These are phyloP conservation scores for Neopipo cinnamomea DNA, from an alignment of 2,113 vertebrate species.

Conservation along the genomic window DNA sequence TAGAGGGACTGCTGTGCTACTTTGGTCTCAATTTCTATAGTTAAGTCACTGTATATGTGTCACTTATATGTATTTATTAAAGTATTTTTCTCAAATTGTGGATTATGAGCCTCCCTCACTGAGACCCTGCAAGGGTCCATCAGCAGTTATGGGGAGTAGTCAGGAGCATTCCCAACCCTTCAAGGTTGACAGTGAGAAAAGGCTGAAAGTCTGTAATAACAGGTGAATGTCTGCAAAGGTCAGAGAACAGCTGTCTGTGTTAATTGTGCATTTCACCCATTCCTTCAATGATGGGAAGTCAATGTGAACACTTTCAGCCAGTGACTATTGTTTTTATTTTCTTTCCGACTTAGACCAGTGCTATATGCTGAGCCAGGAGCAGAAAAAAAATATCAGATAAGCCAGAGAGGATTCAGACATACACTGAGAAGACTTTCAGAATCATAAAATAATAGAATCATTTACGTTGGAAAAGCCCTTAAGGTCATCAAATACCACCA, in stretches of 20 bases:
- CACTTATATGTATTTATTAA: neutral
- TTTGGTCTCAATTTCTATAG: neutral
- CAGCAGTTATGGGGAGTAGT: neutral
- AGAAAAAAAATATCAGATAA: neutral
- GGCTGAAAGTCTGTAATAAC: neutral
- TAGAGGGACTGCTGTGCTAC: neutral
- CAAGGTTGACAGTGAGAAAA: neutral
- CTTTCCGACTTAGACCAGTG: neutral
- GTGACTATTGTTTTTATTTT: neutral
- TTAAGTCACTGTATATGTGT: neutral
- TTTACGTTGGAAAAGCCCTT: neutral
- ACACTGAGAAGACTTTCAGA: neutral
- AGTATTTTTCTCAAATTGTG: neutral
- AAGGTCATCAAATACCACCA: neutral
- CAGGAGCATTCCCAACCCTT: neutral
- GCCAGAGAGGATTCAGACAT: neutral
- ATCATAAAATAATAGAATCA: neutral
- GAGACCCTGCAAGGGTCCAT: neutral
- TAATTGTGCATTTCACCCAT: neutral
- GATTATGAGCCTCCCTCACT: neutral
- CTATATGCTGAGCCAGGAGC: neutral
- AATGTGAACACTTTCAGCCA: neutral
- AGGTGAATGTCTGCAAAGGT: neutral
- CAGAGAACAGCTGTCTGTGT: neutral
- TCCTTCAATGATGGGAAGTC: neutral